These are phyloP conservation scores for Euspilapteryx auroguttella DNA, from an alignment of 2,888 invertebrate genomes.

Conservation along the genomic window DNA sequence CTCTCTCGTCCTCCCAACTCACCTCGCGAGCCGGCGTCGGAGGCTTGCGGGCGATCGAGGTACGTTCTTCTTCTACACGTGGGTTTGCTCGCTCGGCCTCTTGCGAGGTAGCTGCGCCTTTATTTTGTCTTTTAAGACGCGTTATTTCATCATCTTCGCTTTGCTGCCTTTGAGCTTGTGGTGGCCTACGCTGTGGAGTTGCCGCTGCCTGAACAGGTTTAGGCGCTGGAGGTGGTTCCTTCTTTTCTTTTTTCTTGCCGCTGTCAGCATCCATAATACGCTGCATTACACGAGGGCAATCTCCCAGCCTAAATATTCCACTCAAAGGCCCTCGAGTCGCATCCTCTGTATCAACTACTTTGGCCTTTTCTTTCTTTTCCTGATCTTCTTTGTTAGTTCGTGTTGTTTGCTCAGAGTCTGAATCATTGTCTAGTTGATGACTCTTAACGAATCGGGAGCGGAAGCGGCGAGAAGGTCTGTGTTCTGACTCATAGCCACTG, in stretches of 20 bases:
- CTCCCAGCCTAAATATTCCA: slow-evolving; percentile 84
- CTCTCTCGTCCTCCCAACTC: slow-evolving; percentile 66
- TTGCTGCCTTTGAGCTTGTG: slow-evolving; percentile 73
- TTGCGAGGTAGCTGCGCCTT: slow-evolving; percentile 65
- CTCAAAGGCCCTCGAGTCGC: slow-evolving; percentile 84
- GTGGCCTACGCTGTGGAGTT: slow-evolving; percentile 53
- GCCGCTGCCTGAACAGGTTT: slow-evolving; percentile 61
- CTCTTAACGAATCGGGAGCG: slow-evolving; percentile 71
- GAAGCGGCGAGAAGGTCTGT: slow-evolving; percentile 68
- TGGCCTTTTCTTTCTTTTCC: slow-evolving; percentile 63
- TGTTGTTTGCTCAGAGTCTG: slow-evolving; percentile 68
- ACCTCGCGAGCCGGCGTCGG: slow-evolving; percentile 77
- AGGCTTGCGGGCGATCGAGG: slow-evolving; percentile 63
- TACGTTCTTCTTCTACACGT: slow-evolving; percentile 62
- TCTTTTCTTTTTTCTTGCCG: slow-evolving; percentile 76
- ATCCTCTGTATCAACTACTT: slow-evolving; percentile 87
- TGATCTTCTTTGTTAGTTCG: slow-evolving; percentile 70
- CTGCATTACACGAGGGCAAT: slow-evolving; percentile 88
- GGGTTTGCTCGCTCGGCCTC: slow-evolving; percentile 61
- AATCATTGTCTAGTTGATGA: slow-evolving; percentile 72
- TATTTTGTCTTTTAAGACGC: slow-evolving; percentile 85
- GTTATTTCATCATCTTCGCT: slow-evolving; percentile 91
- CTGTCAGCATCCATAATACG: slow-evolving; percentile 81
- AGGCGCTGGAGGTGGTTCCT: slow-evolving; percentile 61
- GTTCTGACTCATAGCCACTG: slow-evolving; percentile 68